Evolutionary conservation across 2,888 invertebrate genomes (phyloP).

Genomic region (Torymus auratus): DNA sequence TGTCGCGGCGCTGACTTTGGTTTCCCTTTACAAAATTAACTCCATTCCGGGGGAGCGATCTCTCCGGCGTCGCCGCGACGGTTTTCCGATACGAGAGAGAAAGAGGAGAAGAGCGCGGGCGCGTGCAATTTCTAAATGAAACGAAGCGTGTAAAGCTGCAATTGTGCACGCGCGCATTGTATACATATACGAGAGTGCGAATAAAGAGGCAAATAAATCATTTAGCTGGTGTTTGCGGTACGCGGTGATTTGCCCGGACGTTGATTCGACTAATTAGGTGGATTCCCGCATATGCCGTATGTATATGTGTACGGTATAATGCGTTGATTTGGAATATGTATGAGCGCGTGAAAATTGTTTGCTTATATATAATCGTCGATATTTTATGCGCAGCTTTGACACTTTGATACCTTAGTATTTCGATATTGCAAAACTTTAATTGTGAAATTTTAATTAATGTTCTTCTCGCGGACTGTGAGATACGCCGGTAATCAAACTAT

Average conservation of each 20-base stretch:
- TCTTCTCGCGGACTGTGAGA: not conserved
- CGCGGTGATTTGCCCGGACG: not conserved
- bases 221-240: not conserved
- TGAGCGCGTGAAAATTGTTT: too few species aligned
- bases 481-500: not conserved
- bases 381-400: too few species aligned
- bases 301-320: too few species aligned
- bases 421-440: not conserved
- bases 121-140: constrained; percentile 54
- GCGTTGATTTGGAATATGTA: too few species aligned
- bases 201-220: constrained; percentile 7
- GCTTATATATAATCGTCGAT: too few species aligned
- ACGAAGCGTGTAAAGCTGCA: constrained; percentile 36
- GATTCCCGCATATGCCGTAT: not conserved
- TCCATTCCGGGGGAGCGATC: constrained; percentile 48
- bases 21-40: constrained; percentile 57
- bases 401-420: not conserved
- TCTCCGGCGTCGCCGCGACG: constrained; percentile 37
- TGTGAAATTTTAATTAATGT: constrained; percentile 1
- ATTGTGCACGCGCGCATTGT: constrained; percentile 26
- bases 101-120: constrained; percentile 6
- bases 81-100: constrained; percentile 51
- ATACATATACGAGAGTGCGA: not conserved
- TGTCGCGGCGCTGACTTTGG: constrained; percentile 38
- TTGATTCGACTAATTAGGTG: not conserved